Evolutionary conservation across 2,113 vertebrate species (phyloP).

Genomic region (Cisticola juncidis): DNA sequence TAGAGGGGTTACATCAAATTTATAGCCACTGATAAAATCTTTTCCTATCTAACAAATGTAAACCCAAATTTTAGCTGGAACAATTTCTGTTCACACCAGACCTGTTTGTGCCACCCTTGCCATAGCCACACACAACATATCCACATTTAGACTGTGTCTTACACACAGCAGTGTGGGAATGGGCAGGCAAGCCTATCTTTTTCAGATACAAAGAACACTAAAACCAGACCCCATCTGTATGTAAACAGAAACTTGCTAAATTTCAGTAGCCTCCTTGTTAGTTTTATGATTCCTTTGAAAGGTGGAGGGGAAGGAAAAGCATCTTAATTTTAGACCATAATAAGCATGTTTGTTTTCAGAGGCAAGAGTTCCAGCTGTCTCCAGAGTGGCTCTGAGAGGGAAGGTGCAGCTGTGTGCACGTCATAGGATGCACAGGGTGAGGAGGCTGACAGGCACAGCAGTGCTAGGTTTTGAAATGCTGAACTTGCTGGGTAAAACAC

Average conservation of each 20-base stretch:
- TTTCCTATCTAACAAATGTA: background rate
- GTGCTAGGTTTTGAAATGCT: background rate
- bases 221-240: background rate
- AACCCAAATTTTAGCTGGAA: background rate
- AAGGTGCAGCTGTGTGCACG: constrained; percentile 3
- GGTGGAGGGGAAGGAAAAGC: constrained; percentile 25
- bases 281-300: background rate
- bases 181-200: background rate
- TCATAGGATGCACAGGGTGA: background rate
- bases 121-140: background rate
- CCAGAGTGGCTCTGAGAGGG: background rate
- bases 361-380: constrained; percentile 32
- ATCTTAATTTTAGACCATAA: constrained; percentile 60
- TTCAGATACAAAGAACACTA: background rate
- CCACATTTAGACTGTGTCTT: background rate
- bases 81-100: background rate
- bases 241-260: constrained; percentile 31
- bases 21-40: background rate
- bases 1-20: background rate
- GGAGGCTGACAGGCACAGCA: background rate
- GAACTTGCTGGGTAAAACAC: background rate
- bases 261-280: background rate
- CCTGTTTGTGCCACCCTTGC: background rate
- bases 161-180: background rate
- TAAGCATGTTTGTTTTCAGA: constrained; percentile 45